Conservation (phyloP, 2,888 invertebrate species). For the Priocnemis perturbator region DNA sequence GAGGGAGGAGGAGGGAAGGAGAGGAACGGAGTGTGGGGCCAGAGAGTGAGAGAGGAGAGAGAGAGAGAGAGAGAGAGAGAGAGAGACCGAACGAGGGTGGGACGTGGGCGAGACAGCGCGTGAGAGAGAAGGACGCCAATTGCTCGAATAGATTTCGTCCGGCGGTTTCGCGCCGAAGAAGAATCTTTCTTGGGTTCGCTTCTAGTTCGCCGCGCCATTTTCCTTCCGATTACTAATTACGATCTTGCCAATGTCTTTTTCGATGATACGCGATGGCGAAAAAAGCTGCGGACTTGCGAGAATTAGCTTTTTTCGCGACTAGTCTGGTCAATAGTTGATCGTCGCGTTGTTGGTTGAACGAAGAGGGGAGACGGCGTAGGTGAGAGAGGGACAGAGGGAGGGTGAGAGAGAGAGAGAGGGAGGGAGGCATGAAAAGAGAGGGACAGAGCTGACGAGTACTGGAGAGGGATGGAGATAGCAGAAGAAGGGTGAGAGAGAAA, state of each 20-base stretch:
- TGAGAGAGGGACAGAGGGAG: conserved; percentile 6
- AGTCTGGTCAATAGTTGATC: conserved; percentile 47
- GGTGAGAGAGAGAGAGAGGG: conserved; percentile 6
- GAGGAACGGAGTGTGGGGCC: conserved; percentile 11
- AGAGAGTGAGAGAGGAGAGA: conserved; percentile 22
- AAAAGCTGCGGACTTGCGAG: not conserved
- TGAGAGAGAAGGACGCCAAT: conserved; percentile 7
- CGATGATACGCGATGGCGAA: not conserved
- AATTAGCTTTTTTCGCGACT: conserved; percentile 13
- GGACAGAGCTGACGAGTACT: conserved; percentile 8
- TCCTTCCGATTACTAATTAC: too few relatives aligned
- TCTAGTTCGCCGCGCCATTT: not conserved
- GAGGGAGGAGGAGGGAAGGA: conserved; percentile 26
- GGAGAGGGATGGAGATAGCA: conserved; percentile 23
- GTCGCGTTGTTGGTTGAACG: conserved; percentile 26
- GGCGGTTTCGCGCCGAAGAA: not conserved
- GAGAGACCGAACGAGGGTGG: conserved; percentile 15
- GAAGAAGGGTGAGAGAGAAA: conserved; percentile 18
- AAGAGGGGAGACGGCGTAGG: conserved; percentile 22
- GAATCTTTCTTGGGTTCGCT: not conserved
- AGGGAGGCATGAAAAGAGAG: not conserved
- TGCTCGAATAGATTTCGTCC: conserved; percentile 40
- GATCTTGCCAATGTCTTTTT: not conserved
- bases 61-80: conserved; percentile 26
- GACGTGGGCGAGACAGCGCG: conserved; percentile 20